These are phyloP conservation scores for Knipowitschia caucasica DNA, from an alignment of 2,797 vertebrate genomes.

Conservation along the genomic window DNA sequence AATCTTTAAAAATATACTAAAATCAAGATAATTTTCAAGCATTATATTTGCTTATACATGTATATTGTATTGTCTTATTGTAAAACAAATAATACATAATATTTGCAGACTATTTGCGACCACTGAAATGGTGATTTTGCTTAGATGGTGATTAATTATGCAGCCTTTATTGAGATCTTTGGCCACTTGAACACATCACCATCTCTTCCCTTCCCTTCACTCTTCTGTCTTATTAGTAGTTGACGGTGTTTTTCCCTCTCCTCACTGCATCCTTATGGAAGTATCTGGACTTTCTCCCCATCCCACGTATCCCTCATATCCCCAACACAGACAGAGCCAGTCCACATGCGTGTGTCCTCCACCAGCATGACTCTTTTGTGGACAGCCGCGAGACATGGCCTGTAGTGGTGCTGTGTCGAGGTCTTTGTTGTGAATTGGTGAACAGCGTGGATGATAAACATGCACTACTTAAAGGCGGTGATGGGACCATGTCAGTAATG, in stretches of 20 bases:
- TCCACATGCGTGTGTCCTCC: slow-evolving; percentile 56
- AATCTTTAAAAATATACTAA: too few species aligned
- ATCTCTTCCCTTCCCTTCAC: slow-evolving; percentile 14
- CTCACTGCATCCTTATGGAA: slow-evolving; percentile 38
- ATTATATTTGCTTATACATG: too few species aligned
- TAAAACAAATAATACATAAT: too few species aligned
- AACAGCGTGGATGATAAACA: slow-evolving; percentile 65
- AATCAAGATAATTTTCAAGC: too few species aligned
- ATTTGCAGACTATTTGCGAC: too few species aligned
- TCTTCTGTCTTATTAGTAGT: slow-evolving; percentile 22
- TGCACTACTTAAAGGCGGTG: slow-evolving; percentile 42
- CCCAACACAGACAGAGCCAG: slow-evolving; percentile 15
- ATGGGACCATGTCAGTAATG: slow-evolving; percentile 17
- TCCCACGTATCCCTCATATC: slow-evolving; percentile 35
- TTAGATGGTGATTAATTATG: too few species aligned
- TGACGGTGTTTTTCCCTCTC: slow-evolving; percentile 30
- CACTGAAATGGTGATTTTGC: too few species aligned
- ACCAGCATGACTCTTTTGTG: slow-evolving; percentile 66
- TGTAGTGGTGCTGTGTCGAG: slow-evolving; percentile 42
- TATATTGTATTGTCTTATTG: too few species aligned
- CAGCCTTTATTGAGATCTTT: too few species aligned
- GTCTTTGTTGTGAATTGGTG: slow-evolving; percentile 26
- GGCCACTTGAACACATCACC: background rate
- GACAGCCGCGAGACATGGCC: slow-evolving; percentile 70
- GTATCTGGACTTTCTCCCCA: slow-evolving; percentile 53